These are phyloP conservation scores for Rhynchopsitta pachyrhyncha DNA, from an alignment of 2,113 vertebrate genomes.

Conservation along the genomic window DNA sequence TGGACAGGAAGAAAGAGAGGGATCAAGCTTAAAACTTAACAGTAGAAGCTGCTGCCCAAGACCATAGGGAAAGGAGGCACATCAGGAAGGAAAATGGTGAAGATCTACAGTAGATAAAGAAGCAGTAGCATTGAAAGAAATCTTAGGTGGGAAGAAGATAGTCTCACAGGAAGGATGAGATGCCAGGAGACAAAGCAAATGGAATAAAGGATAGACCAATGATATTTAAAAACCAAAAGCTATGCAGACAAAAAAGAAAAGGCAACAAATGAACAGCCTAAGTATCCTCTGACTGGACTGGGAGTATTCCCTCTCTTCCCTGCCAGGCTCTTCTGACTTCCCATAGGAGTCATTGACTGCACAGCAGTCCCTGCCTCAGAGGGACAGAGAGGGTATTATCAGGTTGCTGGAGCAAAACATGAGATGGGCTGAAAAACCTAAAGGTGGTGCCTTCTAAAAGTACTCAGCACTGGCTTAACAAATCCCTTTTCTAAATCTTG, in stretches of 20 bases:
- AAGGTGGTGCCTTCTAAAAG: background rate
- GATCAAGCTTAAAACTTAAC: background rate
- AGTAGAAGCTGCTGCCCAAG: background rate
- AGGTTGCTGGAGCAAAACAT: background rate
- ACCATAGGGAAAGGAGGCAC: background rate
- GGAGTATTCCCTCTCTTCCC: background rate
- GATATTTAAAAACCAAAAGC: background rate
- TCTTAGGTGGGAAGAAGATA: background rate
- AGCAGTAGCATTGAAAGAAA: background rate
- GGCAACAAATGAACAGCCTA: background rate
- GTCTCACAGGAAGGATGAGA: background rate
- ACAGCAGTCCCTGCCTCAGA: background rate
- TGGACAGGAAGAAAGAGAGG: background rate
- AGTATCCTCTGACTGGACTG: fast-evolving
- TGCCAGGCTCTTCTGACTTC: background rate
- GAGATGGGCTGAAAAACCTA: background rate
- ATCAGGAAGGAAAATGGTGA: background rate
- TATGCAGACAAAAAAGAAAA: background rate
- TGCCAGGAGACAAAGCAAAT: background rate
- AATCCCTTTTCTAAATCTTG: background rate
- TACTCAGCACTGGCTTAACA: background rate
- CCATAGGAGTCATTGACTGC: background rate
- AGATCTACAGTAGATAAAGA: background rate
- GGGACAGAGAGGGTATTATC: background rate
- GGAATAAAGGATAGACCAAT: background rate